Evolutionary conservation across 2,113 vertebrate species (phyloP), one percentile per base, ranked within the genome.

Genomic region (Anguilla rostrata): DNA sequence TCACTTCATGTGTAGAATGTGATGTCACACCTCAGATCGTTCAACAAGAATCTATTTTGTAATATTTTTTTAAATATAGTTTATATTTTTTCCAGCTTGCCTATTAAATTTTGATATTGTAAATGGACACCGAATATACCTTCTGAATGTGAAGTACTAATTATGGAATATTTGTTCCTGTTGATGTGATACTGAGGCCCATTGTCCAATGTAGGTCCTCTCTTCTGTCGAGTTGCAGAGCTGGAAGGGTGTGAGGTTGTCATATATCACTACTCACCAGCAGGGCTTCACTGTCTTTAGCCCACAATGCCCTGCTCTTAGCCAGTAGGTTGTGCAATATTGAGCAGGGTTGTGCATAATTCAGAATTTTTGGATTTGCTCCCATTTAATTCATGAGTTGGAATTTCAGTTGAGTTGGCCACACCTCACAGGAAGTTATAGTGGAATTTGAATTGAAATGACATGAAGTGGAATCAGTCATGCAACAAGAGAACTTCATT

Each of bases 41-140:
- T 83, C 88, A 87, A 92, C 89, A 92, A 91, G 90, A 91, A 86
- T 86, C 92, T 95, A 95, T 95, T 95, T 95, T 95, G 93, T 95
- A 95, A 96, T 94, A 94, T 93, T 94, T 86, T 92, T 92, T 93
- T 88, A 93, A 81, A 93, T 57, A 60, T 86, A 86, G 91, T 89
- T 91, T 94, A 87, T 94, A 93, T 95, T 94, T 95, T 94, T 93
- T 92, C 90, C 93, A 85, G 75, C 80, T 90, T 89, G 89, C 92
- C 88, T 87, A 87, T 92, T 89, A 88, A 82, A 84, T 90, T 91
- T 91, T 83, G 89, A 88, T 90, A 90, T 93, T 94, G 92, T 93
- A 89, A 80, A 88, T 91, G 90, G 86, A 66, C 66, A 90, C 89
- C 91, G 92, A 95, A 92, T 95, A 91, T 90, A 91, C 94, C 91